A percentile compares a stretch with the other conserved stretches of the same genome.
Conservation (phyloP, 2,797 vertebrate species). For the Danio tinwini region DNA sequence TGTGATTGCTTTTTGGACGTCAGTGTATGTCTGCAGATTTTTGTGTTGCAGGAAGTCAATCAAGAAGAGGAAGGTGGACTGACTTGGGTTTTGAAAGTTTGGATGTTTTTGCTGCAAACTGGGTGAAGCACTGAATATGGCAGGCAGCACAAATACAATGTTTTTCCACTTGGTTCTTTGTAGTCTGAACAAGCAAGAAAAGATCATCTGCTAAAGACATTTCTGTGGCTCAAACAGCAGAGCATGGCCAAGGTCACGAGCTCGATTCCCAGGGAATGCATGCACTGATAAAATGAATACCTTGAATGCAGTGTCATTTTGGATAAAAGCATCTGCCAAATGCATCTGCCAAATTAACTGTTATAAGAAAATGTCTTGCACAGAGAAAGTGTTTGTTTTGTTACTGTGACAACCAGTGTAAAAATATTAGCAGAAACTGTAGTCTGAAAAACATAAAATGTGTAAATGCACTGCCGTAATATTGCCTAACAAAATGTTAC, state of each 20-base stretch:
- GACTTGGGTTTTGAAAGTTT: neutral
- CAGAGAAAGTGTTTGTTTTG: neutral
- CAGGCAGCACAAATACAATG: neutral
- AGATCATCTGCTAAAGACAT: neutral
- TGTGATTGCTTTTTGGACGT: neutral
- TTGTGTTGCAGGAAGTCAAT: constrained; percentile 10
- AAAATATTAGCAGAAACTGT: neutral
- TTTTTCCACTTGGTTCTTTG: neutral
- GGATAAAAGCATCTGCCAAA: neutral
- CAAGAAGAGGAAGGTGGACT: constrained; percentile 39
- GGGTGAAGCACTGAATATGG: neutral
- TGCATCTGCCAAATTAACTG: neutral
- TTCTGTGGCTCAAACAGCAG: neutral
- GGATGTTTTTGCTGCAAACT: neutral
- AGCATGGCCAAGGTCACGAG: neutral
- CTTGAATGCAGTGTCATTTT: neutral
- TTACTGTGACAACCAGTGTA: neutral
- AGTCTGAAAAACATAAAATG: neutral
- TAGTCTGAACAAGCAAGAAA: neutral
- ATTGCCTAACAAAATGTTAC: neutral
- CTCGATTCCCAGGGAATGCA: neutral
- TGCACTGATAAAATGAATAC: neutral
- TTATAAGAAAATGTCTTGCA: neutral
- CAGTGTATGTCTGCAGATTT: constrained; percentile 16
- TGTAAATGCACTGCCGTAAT: neutral